Evolutionary conservation across 2,797 vertebrate species (phyloP).

Genomic region (Leptatherina wallacei): DNA sequence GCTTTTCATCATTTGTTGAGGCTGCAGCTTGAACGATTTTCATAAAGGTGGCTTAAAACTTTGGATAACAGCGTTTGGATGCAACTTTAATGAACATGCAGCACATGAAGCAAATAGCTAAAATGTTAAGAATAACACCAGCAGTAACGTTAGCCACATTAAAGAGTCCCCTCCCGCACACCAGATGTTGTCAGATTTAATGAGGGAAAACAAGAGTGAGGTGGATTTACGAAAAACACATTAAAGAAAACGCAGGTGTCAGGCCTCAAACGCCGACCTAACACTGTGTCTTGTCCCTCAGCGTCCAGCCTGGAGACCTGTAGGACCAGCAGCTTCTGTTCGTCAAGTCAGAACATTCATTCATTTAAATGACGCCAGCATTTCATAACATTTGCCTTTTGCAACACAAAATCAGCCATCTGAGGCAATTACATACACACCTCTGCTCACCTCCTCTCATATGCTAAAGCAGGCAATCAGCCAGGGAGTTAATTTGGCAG

Average conservation of each 20-base stretch:
- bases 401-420: constrained; percentile 71
- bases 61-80: constrained; percentile 67
- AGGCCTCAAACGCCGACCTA: constrained; percentile 28
- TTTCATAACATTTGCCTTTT: constrained; percentile 73
- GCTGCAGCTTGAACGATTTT: constrained; percentile 77
- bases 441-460: constrained; percentile 79
- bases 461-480: constrained; percentile 81
- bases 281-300: constrained; percentile 27
- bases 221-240: constrained; percentile 66
- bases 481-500: constrained; percentile 80
- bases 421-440: constrained; percentile 74
- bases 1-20: constrained; percentile 84
- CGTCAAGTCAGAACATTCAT: constrained; percentile 40
- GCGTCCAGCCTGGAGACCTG: constrained; percentile 9
- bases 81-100: constrained; percentile 74
- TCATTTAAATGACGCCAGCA: constrained; percentile 41
- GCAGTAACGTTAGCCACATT: constrained; percentile 79
- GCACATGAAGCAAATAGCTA: constrained; percentile 75
- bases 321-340: constrained; percentile 13
- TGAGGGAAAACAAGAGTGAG: constrained; percentile 79
- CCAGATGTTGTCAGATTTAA: constrained; percentile 84
- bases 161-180: constrained; percentile 70
- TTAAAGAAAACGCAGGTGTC: constrained; percentile 82
- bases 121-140: constrained; percentile 79
- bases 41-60: constrained; percentile 78